A percentile compares a stretch with the other conserved stretches of the same genome.
These are phyloP conservation scores for Chorisops tibialis DNA, from an alignment of 2,888 invertebrate genomes.

Conservation along the genomic window DNA sequence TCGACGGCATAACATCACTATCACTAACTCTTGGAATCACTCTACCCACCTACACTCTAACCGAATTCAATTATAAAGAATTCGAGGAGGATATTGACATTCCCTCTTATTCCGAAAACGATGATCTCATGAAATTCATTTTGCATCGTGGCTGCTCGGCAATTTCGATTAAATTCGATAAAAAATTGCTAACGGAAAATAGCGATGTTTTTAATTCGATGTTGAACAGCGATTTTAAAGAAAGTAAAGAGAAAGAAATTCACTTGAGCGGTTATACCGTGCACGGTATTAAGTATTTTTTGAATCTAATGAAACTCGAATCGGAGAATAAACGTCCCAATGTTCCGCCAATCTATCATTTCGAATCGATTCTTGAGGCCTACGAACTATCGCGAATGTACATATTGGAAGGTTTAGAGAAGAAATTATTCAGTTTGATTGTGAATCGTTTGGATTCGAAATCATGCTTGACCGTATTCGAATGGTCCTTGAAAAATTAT, in stretches of 20 bases:
- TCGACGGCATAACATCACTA: constrained; percentile 47
- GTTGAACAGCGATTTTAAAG: constrained; percentile 50
- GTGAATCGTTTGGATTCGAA: constrained; percentile 42
- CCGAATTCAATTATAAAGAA: constrained; percentile 35
- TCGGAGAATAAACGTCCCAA: constrained; percentile 37
- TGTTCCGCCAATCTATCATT: constrained; percentile 42
- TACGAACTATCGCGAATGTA: constrained; percentile 51
- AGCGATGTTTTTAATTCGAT: constrained; percentile 52
- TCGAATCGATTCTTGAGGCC: constrained; percentile 46
- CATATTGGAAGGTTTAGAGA: constrained; percentile 48
- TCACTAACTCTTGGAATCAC: constrained; percentile 44
- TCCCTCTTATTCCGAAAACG: constrained; percentile 33
- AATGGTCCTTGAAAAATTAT: constrained; percentile 50
- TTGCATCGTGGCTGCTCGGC: constrained; percentile 35
- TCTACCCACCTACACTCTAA: constrained; percentile 38
- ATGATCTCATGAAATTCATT: constrained; percentile 31
- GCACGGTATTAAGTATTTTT: constrained; percentile 47
- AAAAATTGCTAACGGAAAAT: constrained; percentile 45
- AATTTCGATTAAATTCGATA: constrained; percentile 42
- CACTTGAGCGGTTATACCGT: constrained; percentile 46
- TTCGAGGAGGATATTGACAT: constrained; percentile 37
- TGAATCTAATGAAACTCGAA: constrained; percentile 45
- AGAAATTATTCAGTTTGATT: constrained; percentile 42
- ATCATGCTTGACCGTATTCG: constrained; percentile 46
- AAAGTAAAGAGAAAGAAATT: constrained; percentile 48